Evolutionary conservation across 2,113 vertebrate species (phyloP), one percentile per base, ranked within the genome.

Genomic region (Syngnathus typhle): DNA sequence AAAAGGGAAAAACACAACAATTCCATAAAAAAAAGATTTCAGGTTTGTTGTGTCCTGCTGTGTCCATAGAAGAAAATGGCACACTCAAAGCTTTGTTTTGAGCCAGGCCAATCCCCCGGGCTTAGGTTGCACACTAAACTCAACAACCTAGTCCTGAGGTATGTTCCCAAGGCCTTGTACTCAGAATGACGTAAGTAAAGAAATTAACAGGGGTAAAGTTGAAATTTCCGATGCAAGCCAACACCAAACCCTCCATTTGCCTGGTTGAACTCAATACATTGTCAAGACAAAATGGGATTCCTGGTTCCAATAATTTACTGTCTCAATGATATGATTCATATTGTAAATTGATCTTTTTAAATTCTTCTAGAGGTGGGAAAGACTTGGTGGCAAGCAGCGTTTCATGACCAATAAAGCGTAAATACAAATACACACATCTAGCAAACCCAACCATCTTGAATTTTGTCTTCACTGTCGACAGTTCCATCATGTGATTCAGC

Each of bases 51-150:
- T 36, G 64, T 52, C 36, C 41, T 71, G 72, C 52, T 19, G 39
- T 64, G 60, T 37, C 54, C 62, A 70, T 69, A 80, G 73, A 68
- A 72, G 58, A 78, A 74, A 8, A 60, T 55, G 44, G 60, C 70
- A 78, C 60, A 79, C 74, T 74, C 59, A 76, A 74, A 65, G 68
- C 72, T 73, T 85, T 86, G 84, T 83, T 68, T 79, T 62, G 21
- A 66, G 73, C 60, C 66, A 78, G 71, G 27, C 64, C 64, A 4
- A 15, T 79, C 67, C 75, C 64, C 58, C 72, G 70, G 56, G 74
- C 63, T 68, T n/a, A 68, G 52, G 62, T 66, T 36, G 38, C 72
- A 80, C 71, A 82, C 71, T 63, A 64, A 71, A 82, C 65, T 72
- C 68, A 73, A 63, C 68, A 82, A 74, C 27, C 64, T 64, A 74